Evolutionary conservation across 2,113 vertebrate species (phyloP), one percentile per base, ranked within the genome.

Genomic region (Ornithorhynchus anatinus): DNA sequence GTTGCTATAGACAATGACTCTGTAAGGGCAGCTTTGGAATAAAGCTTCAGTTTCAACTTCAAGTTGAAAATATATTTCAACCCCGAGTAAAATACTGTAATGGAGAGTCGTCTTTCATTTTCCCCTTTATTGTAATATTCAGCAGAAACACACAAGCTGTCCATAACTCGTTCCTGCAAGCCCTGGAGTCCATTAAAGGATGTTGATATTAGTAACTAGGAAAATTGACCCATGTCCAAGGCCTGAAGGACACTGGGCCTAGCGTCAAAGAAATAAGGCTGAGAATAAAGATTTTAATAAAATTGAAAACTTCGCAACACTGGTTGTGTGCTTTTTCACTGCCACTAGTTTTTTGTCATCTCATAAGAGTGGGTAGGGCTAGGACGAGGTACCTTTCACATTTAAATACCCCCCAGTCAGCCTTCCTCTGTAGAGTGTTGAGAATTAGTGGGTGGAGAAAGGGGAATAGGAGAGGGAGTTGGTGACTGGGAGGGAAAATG

Each of bases 1-100:
- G 93, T 93, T 94, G 92, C 92, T 92, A 91, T 88, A 84, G 91
- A 92, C 90, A 91, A 22, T 83, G 89, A 76, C 53, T 82, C 72
- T 72, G 71, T 67, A 42, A 48, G 85, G 86, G 77, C 59, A 72
- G 79, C 31, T 69, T 59, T 90, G 89, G 90, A 92, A 77, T 82
- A 36, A 69, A 72, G 53, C 1, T 5, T 72, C 65, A 10, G 16
- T 47, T 38, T 70, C 40, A 36, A 45, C 79, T 86, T 82, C 23
- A 67, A 2, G n/a, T 79, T 42, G 65, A 72, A 72, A 72, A 72
- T 68, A 60, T 35, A 43, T 75, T 77, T 71, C 57, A n/a, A 48
- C 71, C 33, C 42, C 25, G 44, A 29, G 80, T 37, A 69, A 38
- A 13, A 53, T 27, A 48, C 77, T 53, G 37, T 60, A 14, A 32